phyloP scores from a whole-genome alignment of 1,140 invertebrate species.

The Mycetomoellerius zeteki region DNA sequence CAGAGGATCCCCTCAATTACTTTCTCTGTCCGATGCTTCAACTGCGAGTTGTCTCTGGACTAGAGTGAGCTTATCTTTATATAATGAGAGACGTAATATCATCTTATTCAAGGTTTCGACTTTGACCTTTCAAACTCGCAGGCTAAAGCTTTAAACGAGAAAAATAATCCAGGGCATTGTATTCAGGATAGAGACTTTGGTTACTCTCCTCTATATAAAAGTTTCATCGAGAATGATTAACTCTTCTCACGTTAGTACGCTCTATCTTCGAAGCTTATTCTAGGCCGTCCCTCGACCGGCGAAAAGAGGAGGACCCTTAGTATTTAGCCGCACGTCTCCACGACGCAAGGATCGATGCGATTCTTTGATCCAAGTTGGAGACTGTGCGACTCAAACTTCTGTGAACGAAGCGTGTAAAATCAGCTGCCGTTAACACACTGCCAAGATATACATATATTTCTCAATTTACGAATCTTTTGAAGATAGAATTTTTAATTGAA shows the following conservation, averaged over 20 bases:
- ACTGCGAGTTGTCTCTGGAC: slow-evolving; percentile 39
- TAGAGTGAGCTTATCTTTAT: slow-evolving; percentile 47
- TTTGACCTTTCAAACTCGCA: slow-evolving; percentile 15
- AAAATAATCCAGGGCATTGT: background rate
- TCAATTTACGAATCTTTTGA: background rate
- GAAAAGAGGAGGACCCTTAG: slow-evolving; percentile 23
- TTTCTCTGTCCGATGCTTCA: slow-evolving; percentile 10
- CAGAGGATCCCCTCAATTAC: slow-evolving; percentile 29
- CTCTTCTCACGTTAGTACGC: slow-evolving; percentile 16
- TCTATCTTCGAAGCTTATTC: slow-evolving; percentile 53
- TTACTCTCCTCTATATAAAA: slow-evolving; percentile 44
- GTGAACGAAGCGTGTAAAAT: slow-evolving; percentile 21
- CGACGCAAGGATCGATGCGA: background rate
- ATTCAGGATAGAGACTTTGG: slow-evolving; percentile 47
- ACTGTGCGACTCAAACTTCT: slow-evolving; percentile 8
- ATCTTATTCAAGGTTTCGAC: slow-evolving; percentile 18
- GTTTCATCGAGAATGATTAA: slow-evolving; percentile 36
- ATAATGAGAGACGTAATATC: slow-evolving; percentile 27
- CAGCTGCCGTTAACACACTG: slow-evolving; percentile 55
- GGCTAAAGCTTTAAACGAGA: background rate
- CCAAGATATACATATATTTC: background rate
- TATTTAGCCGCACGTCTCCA: background rate
- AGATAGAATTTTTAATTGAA: background rate
- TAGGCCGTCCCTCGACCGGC: slow-evolving; percentile 45
- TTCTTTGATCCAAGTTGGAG: background rate